A percentile compares a stretch with the other conserved stretches of the same genome.
phyloP scores from a whole-genome alignment of 1,140 invertebrate species.

The Vanessa atalanta region DNA sequence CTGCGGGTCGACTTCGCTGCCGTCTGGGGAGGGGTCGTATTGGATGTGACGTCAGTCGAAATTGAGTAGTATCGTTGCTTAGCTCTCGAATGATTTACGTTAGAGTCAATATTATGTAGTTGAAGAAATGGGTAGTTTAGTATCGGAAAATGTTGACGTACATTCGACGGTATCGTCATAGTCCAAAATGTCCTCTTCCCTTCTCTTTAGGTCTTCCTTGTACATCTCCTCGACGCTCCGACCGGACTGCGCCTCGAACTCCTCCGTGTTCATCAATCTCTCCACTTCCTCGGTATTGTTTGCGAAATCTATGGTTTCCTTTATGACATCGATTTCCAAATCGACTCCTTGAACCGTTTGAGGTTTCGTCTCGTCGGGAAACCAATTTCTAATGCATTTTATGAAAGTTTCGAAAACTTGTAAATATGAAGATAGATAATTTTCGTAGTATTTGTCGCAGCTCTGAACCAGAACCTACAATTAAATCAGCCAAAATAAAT shows the following conservation, averaged over 20 bases:
- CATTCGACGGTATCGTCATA: conserved; percentile 63
- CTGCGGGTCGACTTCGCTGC: conserved; percentile 56
- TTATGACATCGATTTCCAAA: conserved; percentile 48
- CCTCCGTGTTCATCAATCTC: conserved; percentile 56
- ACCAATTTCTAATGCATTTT: conserved; percentile 81
- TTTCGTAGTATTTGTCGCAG: conserved; percentile 80
- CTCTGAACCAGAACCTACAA: conserved; percentile 82
- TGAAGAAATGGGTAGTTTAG: too few relatives aligned
- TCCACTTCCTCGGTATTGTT: conserved; percentile 51
- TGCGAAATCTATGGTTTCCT: conserved; percentile 54
- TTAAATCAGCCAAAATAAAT: background rate
- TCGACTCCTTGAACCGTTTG: background rate
- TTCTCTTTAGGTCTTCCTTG: conserved; percentile 75
- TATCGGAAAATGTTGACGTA: conserved; percentile 35
- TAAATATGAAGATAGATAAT: conserved; percentile 81
- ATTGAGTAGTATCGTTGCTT: too few relatives aligned
- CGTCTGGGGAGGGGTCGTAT: background rate
- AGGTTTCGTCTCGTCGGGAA: conserved; percentile 30
- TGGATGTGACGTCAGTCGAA: too few relatives aligned
- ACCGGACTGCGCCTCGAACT: conserved; percentile 56
- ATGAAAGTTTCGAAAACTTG: conserved; percentile 85
- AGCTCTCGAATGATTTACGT: too few relatives aligned
- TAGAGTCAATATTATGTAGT: too few relatives aligned
- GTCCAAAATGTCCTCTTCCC: conserved; percentile 58
- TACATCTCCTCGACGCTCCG: conserved; percentile 81